Percentiles rank a stretch among this genome's conserved stretches.
Conservation (phyloP, 2,797 vertebrate species). For the Melanotaenia pygmaea region DNA sequence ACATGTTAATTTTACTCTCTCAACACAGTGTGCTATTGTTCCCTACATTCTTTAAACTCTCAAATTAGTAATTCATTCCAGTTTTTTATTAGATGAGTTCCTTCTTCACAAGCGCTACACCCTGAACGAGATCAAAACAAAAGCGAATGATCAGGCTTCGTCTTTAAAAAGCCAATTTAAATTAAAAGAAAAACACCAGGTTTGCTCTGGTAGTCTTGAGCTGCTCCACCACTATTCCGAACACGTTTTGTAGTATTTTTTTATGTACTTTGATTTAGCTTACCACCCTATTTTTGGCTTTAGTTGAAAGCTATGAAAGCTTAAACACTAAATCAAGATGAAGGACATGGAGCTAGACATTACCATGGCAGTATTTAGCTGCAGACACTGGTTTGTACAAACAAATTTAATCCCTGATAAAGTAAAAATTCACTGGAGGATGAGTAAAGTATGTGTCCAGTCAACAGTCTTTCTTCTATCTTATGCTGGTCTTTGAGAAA, state of each 20-base stretch:
- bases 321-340: too few species aligned
- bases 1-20: slow-evolving; percentile 25
- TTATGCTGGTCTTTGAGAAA: too few species aligned
- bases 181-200: neutral
- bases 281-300: too few species aligned
- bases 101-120: neutral
- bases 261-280: neutral
- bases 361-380: neutral
- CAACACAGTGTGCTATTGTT: neutral
- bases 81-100: neutral
- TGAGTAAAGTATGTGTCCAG: neutral
- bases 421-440: neutral
- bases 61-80: neutral
- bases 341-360: neutral
- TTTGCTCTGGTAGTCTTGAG: neutral
- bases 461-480: neutral
- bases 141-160: neutral
- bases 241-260: neutral
- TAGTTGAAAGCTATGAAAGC: too few species aligned
- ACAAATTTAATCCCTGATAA: neutral
- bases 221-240: neutral
- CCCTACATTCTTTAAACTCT: neutral
- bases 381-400: too few species aligned
- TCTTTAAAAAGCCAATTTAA: neutral
- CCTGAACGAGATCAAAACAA: neutral